Evolutionary conservation across 2,113 vertebrate species (phyloP).

Genomic region (Ranitomeya variabilis): DNA sequence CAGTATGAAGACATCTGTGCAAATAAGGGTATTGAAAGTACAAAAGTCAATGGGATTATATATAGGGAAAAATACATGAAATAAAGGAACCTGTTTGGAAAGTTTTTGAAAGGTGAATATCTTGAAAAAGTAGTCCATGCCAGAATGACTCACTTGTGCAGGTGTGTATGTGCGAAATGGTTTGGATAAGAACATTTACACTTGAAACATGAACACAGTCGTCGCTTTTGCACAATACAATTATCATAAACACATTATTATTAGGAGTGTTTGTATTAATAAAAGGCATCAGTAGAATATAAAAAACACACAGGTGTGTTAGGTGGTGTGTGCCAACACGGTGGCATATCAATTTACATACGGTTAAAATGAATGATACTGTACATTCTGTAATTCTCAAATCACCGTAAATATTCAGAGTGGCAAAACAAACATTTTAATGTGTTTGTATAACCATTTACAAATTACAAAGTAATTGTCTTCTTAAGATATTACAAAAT

Average conservation of each 20-base stretch:
- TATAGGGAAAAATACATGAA: neutral
- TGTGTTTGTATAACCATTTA: conserved; percentile 40
- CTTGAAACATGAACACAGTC: conserved; percentile 55
- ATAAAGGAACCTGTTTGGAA: conserved; percentile 40
- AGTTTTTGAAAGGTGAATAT: conserved; percentile 23
- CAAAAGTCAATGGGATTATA: conserved; percentile 8
- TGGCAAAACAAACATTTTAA: conserved; percentile 52
- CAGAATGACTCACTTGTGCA: conserved; percentile 51
- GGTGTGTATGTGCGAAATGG: conserved; percentile 53
- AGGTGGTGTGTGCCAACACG: conserved; percentile 39
- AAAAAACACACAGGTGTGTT: conserved; percentile 53
- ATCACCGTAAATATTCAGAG: conserved; percentile 36
- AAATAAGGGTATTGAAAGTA: neutral
- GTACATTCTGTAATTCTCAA: conserved; percentile 31
- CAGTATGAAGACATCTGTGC: neutral
- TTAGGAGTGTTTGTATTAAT: conserved; percentile 45
- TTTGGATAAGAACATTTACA: conserved; percentile 46
- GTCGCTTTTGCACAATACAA: conserved; percentile 46
- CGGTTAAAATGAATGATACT: conserved; percentile 42
- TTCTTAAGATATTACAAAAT: conserved; percentile 41
- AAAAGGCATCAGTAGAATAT: conserved; percentile 34
- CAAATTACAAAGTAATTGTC: conserved; percentile 39
- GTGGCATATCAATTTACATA: conserved; percentile 52
- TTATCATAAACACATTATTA: conserved; percentile 55
- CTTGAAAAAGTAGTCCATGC: conserved; percentile 24